phyloP scores from a whole-genome alignment of 2,113 vertebrate species.

The Lepidothrix coronata region DNA sequence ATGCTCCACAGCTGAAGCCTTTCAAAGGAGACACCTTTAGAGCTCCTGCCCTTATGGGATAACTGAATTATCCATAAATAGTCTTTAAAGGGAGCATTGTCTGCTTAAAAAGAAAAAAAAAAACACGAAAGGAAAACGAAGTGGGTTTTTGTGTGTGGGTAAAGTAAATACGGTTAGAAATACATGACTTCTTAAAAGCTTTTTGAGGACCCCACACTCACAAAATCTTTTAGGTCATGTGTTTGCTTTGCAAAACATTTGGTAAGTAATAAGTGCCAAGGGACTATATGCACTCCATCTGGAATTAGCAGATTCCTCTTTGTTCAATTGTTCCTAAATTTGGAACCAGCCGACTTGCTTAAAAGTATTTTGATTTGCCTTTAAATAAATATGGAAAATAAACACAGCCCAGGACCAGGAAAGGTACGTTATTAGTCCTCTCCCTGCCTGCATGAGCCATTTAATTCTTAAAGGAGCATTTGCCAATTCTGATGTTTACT shows the following conservation, averaged over 20 bases:
- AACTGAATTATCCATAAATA: conserved; percentile 62
- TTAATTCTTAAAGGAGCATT: not conserved
- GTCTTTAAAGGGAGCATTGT: conserved; percentile 65
- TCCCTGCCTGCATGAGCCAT: not conserved
- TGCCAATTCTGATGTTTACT: conserved; percentile 36
- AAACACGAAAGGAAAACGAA: not conserved
- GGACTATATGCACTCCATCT: conserved; percentile 79
- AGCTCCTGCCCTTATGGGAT: conserved; percentile 56
- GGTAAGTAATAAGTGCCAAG: conserved; percentile 78
- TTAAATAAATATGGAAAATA: conserved; percentile 72
- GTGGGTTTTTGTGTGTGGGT: not conserved
- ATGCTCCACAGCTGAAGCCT: conserved; percentile 68
- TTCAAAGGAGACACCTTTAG: conserved; percentile 74
- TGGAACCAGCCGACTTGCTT: conserved; percentile 59
- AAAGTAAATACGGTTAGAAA: conserved; percentile 71
- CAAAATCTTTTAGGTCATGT: conserved; percentile 80
- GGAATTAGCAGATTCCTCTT: conserved; percentile 77
- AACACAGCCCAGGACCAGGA: conserved; percentile 38
- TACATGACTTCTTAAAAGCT: conserved; percentile 75
- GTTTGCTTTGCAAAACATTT: conserved; percentile 83
- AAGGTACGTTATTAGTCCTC: conserved; percentile 24
- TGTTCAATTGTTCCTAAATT: conserved; percentile 75
- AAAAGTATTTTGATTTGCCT: conserved; percentile 79
- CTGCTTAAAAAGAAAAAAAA: not conserved
- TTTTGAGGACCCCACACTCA: conserved; percentile 76